Base-by-base conservation (phyloP, 1,140 invertebrate species). In the Cyphomyrmex costatus region DNA sequence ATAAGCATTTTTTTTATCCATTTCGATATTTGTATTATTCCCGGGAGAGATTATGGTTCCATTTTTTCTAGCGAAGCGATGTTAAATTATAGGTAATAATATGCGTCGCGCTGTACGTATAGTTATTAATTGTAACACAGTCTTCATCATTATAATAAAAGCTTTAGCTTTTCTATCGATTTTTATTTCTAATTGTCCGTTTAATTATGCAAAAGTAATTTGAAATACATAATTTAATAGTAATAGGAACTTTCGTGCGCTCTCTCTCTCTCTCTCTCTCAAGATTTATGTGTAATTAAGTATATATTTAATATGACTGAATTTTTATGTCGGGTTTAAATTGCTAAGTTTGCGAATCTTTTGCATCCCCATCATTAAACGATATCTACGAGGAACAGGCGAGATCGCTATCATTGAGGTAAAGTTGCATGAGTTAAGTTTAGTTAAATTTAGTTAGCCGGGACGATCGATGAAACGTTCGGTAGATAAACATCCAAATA, bases 351-450 rank as follows among this genome's bases (percentile, higher is more conserved):
- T 60, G 53, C 63, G 14, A 73, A 73, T 83, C 21, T 83, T 60
- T 83, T 42, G 19, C 36, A 36, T 61, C 19, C 19, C 51, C 24
- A 46, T 60, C 60, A 46, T 53, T 71, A 60, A 73, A 49, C 27
- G 30, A 1, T 42, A 36, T 74, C 68, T 70, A 10, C 14, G 19
- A 24, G 19, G 24, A 83, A 33, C 36, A 53, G 27, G n/a, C 79
- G 4, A 33, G 78, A 82, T 82, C 51, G 68, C 30, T 83, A 83
- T 83, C 79, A 83, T 74, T 33, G 24, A 60, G 36, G 36, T 61
- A 83, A 83, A 83, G 79, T 83, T 83, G 79, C 73, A 83, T 61
- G 79, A 83, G 79, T 83, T 73, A 74, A 83, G 79, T 83, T 83
- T 49, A 30, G 68, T 74, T 83, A 60, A 83, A 73, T 83, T 83